Conservation (phyloP, 2,888 invertebrate species). For the Brachypalpus laphriformis region DNA sequence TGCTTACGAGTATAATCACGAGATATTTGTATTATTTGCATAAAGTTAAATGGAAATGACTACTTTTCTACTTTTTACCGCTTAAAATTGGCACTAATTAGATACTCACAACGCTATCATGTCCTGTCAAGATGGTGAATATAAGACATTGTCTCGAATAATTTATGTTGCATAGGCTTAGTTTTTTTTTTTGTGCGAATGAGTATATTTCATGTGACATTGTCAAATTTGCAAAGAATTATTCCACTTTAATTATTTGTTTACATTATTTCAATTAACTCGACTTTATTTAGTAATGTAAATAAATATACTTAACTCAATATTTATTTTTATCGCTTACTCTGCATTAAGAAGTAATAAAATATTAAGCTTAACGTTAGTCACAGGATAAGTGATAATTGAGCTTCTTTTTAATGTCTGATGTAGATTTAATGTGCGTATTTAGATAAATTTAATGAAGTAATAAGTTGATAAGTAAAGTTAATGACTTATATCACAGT, state of each 20-base stretch:
- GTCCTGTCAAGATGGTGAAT: too few relatives aligned
- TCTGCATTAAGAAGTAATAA: slow-evolving; percentile 2
- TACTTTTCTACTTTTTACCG: too few relatives aligned
- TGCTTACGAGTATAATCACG: too few relatives aligned
- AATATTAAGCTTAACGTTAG: slow-evolving; percentile 3
- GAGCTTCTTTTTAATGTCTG: not conserved
- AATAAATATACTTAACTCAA: not conserved
- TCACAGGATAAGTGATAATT: not conserved
- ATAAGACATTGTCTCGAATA: too few relatives aligned
- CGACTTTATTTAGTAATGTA: not conserved
- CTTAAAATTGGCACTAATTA: too few relatives aligned
- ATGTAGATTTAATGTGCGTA: not conserved
- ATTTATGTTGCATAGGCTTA: too few relatives aligned
- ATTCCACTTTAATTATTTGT: not conserved
- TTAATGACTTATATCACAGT: not conserved
- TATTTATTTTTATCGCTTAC: slow-evolving; percentile 6
- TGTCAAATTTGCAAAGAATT: not conserved
- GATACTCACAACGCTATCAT: too few relatives aligned
- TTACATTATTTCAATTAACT: not conserved
- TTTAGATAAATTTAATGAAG: not conserved
- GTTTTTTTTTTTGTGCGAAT: too few relatives aligned
- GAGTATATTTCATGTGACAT: not conserved
- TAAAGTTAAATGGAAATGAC: too few relatives aligned
- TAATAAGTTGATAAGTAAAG: not conserved
- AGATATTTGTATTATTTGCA: too few relatives aligned